Conservation (phyloP, 2,888 invertebrate genomes). For the Nymphalis urticae region DNA sequence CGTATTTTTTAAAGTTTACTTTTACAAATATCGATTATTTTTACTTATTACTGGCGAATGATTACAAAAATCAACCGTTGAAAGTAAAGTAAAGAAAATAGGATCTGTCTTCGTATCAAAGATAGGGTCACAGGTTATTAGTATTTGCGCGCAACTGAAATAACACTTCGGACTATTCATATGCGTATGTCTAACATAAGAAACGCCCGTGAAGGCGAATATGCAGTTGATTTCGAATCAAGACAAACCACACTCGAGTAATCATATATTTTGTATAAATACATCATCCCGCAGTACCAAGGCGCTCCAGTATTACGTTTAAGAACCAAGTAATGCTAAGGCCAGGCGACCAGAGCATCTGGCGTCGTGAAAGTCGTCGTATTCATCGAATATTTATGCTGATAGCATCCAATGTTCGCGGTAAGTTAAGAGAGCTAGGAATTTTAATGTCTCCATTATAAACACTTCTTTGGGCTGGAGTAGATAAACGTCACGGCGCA, state of each 20-base stretch:
- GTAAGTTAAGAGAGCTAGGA: slow-evolving; percentile 54
- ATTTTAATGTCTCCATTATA: slow-evolving; percentile 68
- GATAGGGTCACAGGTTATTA: slow-evolving; percentile 23
- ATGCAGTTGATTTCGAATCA: slow-evolving; percentile 11
- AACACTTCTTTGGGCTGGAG: slow-evolving; percentile 46
- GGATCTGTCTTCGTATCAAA: slow-evolving; percentile 19
- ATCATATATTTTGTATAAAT: background rate
- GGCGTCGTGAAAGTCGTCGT: slow-evolving; percentile 53
- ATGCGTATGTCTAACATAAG: slow-evolving; percentile 8
- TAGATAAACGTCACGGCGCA: slow-evolving; percentile 44
- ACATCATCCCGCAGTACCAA: background rate
- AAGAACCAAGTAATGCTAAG: slow-evolving; percentile 36
- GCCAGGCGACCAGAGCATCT: slow-evolving; percentile 51
- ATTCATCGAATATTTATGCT: slow-evolving; percentile 39
- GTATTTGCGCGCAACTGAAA: slow-evolving; percentile 20
- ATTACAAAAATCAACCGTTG: no score
- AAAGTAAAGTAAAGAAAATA: no score
- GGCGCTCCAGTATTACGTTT: background rate
- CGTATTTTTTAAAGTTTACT: background rate
- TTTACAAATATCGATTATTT: no score
- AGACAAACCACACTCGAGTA: background rate
- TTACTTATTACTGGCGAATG: no score
- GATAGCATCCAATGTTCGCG: slow-evolving; percentile 32
- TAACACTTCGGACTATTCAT: slow-evolving; percentile 16
- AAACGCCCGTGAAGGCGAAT: background rate